Conservation (phyloP, 2,888 invertebrate genomes). For the Yponomeuta plumbellus region DNA sequence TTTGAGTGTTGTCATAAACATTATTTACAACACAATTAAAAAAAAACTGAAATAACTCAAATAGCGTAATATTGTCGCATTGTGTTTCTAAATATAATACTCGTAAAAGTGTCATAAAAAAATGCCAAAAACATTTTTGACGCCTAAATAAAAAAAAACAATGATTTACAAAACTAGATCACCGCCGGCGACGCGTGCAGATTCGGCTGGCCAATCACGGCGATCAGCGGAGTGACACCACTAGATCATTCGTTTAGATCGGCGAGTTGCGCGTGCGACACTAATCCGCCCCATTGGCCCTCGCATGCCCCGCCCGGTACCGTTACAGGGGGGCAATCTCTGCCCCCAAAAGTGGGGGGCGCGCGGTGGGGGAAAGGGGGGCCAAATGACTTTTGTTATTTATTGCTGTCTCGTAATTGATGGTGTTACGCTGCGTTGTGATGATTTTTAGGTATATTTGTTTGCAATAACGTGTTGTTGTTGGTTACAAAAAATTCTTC, state of each 20-base stretch:
- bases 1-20: no score
- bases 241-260: slow-evolving; percentile 68
- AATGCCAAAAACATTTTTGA: no score
- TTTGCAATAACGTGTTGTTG: no score
- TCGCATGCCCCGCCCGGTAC: slow-evolving; percentile 67
- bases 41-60: no score
- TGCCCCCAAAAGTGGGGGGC: slow-evolving; percentile 67
- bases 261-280: slow-evolving; percentile 46
- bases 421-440: no score
- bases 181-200: slow-evolving; percentile 32
- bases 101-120: no score
- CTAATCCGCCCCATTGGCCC: slow-evolving; percentile 29
- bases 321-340: slow-evolving; percentile 71
- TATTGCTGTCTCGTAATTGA: not conserved
- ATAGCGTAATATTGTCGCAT: no score
- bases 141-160: no score
- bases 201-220: slow-evolving; percentile 61
- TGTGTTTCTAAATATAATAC: no score
- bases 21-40: no score
- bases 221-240: slow-evolving; percentile 67
- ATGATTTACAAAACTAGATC: slow-evolving; percentile 36
- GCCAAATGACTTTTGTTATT: not conserved
- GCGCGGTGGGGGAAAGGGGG: slow-evolving; percentile 56
- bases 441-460: no score
- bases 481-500: no score